Evolutionary conservation across 2,113 vertebrate genomes (phyloP).

Genomic region (Heteronetta atricapilla): DNA sequence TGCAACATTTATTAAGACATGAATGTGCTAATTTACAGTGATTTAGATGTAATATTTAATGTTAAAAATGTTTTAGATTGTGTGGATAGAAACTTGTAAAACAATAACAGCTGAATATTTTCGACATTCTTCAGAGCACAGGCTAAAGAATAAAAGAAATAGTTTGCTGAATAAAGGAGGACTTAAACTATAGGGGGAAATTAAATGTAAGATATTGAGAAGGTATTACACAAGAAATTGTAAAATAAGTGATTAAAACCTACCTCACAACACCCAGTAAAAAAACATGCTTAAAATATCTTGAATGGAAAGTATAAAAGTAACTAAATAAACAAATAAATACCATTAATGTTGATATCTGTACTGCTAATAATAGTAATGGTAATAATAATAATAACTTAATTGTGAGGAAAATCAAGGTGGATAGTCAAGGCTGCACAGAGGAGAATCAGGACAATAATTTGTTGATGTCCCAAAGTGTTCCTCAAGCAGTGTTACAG

Average conservation of each 20-base stretch:
- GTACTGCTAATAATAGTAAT: neutral
- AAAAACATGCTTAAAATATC: neutral
- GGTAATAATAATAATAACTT: neutral
- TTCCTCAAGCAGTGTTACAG: neutral
- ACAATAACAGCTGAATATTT: neutral
- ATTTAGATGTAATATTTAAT: neutral
- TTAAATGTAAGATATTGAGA: neutral
- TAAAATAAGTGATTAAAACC: slow-evolving; percentile 18
- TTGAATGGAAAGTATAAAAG: neutral
- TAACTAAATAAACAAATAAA: neutral
- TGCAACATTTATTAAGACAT: neutral
- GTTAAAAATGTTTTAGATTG: neutral
- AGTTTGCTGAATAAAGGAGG: neutral
- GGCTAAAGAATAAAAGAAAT: neutral
- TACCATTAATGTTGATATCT: neutral
- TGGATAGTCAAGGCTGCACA: neutral
- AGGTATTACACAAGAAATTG: neutral
- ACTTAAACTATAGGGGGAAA: neutral
- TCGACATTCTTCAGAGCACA: slow-evolving; percentile 4
- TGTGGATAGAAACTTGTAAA: neutral
- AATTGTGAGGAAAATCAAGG: neutral
- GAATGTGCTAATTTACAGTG: neutral
- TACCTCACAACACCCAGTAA: neutral
- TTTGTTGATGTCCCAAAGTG: neutral
- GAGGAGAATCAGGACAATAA: neutral